A percentile compares a stretch with the other conserved stretches of the same genome.
These are phyloP conservation scores for Siderastrea siderea DNA, from an alignment of 92 coral and sea anemone species.

Conservation along the genomic window DNA sequence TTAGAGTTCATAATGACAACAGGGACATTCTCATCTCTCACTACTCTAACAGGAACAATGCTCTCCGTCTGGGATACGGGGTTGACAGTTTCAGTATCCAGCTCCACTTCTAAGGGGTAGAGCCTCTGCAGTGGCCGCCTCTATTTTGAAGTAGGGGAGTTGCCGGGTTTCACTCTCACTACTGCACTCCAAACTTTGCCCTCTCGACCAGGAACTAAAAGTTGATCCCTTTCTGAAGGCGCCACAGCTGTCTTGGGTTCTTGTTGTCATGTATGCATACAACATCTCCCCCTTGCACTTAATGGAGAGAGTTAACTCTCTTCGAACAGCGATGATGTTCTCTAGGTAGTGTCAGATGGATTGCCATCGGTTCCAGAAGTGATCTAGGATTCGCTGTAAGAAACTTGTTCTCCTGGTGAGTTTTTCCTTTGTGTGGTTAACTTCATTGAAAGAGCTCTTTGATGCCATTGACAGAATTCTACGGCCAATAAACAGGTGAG, in stretches of 20 bases:
- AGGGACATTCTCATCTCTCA: not conserved
- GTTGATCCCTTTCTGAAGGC: slow-evolving; percentile 57
- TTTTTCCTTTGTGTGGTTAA: not conserved
- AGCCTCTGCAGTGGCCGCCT: slow-evolving; percentile 51
- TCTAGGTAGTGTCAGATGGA: slow-evolving; percentile 1
- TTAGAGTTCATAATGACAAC: not conserved
- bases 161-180: slow-evolving; percentile 43
- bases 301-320: slow-evolving; percentile 42
- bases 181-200: slow-evolving; percentile 58
- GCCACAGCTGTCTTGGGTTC: slow-evolving; percentile 49
- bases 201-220: slow-evolving; percentile 54
- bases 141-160: slow-evolving; percentile 26
- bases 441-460: not conserved
- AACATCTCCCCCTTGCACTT: slow-evolving; percentile 54
- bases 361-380: slow-evolving; percentile 40
- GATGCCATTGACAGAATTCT: slow-evolving; percentile 25
- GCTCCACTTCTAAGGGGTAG: slow-evolving; percentile 2
- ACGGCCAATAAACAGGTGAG: slow-evolving; percentile 29
- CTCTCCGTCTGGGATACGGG: not conserved
- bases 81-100: not conserved
- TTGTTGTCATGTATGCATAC: slow-evolving; percentile 47
- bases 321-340: slow-evolving; percentile 42
- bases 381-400: slow-evolving; percentile 26
- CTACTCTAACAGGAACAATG: not conserved
- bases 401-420: slow-evolving; percentile 22